Evolutionary conservation across 2,113 vertebrate species (phyloP).

Genomic region (Sciurus niger): DNA sequence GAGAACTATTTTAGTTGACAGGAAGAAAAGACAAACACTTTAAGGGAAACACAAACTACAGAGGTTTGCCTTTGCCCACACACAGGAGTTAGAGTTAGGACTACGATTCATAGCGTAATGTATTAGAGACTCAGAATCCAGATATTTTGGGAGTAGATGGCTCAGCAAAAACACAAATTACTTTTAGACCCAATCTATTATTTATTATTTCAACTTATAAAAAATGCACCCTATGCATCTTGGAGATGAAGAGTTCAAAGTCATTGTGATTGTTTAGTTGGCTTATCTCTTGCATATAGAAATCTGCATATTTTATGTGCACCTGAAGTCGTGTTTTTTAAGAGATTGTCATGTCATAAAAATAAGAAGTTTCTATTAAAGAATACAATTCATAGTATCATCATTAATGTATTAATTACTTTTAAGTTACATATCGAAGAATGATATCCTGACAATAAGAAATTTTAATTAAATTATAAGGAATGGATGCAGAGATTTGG

Average conservation of each 20-base stretch:
- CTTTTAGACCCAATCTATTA: conserved; percentile 86
- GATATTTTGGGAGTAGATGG: conserved; percentile 82
- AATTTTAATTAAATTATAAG: conserved; percentile 64
- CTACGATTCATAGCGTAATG: conserved; percentile 71
- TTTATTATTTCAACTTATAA: conserved; percentile 85
- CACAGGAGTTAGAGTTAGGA: conserved; percentile 31
- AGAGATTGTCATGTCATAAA: not conserved
- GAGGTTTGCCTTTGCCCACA: conserved; percentile 54
- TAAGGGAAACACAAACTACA: conserved; percentile 19
- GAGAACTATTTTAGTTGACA: conserved; percentile 52
- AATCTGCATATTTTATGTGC: conserved; percentile 75
- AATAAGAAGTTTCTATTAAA: conserved; percentile 61
- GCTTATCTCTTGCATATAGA: conserved; percentile 63
- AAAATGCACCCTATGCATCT: conserved; percentile 83
- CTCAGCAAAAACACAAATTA: conserved; percentile 85
- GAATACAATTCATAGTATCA: conserved; percentile 44
- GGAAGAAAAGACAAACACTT: conserved; percentile 57
- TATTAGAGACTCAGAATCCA: conserved; percentile 75
- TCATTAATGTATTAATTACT: conserved; percentile 49
- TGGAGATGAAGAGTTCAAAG: conserved; percentile 81
- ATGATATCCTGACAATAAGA: conserved; percentile 4
- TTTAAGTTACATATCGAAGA: conserved; percentile 39
- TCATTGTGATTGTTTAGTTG: conserved; percentile 68
- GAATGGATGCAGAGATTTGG: conserved; percentile 11
- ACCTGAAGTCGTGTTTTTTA: conserved; percentile 52